phyloP scores from a whole-genome alignment of 2,888 invertebrate genomes.

The Drosophila gaucha region DNA sequence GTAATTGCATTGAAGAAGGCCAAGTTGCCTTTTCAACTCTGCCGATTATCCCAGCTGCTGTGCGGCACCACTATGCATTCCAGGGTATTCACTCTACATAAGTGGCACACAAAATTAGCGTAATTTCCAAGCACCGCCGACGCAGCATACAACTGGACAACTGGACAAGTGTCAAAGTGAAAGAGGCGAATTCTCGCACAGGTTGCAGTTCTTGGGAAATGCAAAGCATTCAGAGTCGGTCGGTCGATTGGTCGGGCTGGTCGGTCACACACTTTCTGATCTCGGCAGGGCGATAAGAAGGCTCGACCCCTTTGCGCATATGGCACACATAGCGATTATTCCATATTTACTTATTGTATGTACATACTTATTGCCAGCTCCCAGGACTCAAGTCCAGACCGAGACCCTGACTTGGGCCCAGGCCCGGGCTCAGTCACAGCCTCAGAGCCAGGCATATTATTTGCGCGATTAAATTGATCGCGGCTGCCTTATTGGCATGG shows the following conservation, averaged over 20 bases:
- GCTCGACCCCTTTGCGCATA: conserved; percentile 59
- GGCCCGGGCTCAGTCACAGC: conserved; percentile 4
- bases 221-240: conserved; percentile 48
- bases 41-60: conserved; percentile 77
- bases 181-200: conserved; percentile 68
- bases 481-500: conserved; percentile 49
- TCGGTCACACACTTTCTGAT: conserved; percentile 78
- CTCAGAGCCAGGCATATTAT: conserved; percentile 73
- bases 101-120: conserved; percentile 76
- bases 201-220: conserved; percentile 76
- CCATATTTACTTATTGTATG: conserved; percentile 83
- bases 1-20: conserved; percentile 64
- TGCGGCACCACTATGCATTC: conserved; percentile 11
- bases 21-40: conserved; percentile 71
- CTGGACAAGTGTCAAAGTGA: conserved; percentile 77
- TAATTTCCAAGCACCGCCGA: conserved; percentile 72
- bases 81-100: conserved; percentile 58
- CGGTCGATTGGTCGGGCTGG: conserved; percentile 11
- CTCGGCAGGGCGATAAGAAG: conserved; percentile 63
- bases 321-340: conserved; percentile 77
- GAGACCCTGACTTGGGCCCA: neutral
- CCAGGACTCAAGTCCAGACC: conserved; percentile 43
- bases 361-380: conserved; percentile 54
- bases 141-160: conserved; percentile 38
- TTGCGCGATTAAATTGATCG: conserved; percentile 84